phyloP scores from a whole-genome alignment of 1,140 invertebrate species.

The Atta texana region DNA sequence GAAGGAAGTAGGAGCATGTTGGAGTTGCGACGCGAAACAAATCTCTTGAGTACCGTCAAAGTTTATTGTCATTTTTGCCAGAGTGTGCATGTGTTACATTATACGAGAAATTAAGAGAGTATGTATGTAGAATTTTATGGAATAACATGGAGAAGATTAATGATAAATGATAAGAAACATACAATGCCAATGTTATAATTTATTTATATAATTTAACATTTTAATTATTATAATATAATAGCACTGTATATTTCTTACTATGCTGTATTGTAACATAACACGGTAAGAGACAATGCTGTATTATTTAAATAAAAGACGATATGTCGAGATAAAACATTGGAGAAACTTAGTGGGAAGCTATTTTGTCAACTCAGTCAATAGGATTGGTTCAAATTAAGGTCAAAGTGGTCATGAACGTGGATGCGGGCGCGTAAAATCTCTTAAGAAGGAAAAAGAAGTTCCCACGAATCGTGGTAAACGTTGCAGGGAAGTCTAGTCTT shows the following conservation, averaged over 20 bases:
- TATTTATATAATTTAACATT: too few relatives aligned
- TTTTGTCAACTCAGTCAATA: conserved; percentile 35
- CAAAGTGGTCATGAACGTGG: conserved; percentile 31
- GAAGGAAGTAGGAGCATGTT: too few relatives aligned
- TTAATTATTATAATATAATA: too few relatives aligned
- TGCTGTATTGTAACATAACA: too few relatives aligned
- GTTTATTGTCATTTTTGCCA: neutral
- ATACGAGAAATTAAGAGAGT: neutral
- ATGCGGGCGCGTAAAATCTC: conserved; percentile 69
- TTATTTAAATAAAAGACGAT: neutral
- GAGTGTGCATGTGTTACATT: neutral
- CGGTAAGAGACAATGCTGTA: neutral
- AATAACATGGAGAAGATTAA: neutral
- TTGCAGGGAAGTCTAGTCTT: conserved; percentile 53
- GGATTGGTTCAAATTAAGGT: conserved; percentile 49
- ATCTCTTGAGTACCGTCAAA: neutral
- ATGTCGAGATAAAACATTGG: neutral
- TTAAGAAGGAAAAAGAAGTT: conserved; percentile 65
- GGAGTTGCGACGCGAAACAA: too few relatives aligned
- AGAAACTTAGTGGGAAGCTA: conserved; percentile 1
- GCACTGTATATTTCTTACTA: too few relatives aligned
- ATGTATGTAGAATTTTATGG: neutral
- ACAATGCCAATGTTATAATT: neutral
- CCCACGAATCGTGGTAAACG: conserved; percentile 65
- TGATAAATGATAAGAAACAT: neutral